Evolutionary conservation across 2,113 vertebrate species (phyloP).

Genomic region (Corvus hawaiiensis): DNA sequence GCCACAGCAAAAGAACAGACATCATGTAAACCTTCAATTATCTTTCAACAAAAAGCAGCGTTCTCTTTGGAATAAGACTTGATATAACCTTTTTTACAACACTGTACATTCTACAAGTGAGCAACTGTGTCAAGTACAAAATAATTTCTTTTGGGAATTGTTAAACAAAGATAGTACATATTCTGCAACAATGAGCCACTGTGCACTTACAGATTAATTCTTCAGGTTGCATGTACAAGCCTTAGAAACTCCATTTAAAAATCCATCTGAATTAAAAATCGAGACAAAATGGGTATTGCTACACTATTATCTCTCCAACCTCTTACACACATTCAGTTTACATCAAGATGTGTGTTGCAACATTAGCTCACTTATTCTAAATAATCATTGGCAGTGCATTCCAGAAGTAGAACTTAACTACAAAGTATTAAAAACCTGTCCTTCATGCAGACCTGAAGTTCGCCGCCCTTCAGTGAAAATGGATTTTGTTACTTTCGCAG

Average conservation of each 20-base stretch:
- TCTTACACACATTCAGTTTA: neutral
- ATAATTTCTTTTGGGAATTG: neutral
- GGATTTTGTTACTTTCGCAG: neutral
- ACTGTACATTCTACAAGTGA: neutral
- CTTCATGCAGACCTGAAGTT: neutral
- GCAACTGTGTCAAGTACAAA: neutral
- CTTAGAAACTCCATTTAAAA: neutral
- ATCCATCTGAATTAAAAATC: neutral
- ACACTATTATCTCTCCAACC: neutral
- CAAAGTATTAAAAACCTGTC: neutral
- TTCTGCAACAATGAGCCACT: neutral
- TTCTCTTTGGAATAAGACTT: neutral
- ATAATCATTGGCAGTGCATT: accelerated
- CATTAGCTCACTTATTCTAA: neutral
- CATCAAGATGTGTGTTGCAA: neutral
- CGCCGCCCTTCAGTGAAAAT: accelerated
- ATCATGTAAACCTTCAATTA: neutral
- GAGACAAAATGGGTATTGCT: neutral
- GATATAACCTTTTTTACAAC: neutral
- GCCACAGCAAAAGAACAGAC: neutral
- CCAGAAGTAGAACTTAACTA: too few relatives aligned
- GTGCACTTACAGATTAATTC: accelerated
- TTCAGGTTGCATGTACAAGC: neutral
- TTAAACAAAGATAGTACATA: neutral
- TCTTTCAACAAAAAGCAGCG: neutral